A percentile compares a stretch with the other conserved stretches of the same genome.
Conservation (phyloP, 2,113 vertebrate genomes). For the Brachirus orientalis region DNA sequence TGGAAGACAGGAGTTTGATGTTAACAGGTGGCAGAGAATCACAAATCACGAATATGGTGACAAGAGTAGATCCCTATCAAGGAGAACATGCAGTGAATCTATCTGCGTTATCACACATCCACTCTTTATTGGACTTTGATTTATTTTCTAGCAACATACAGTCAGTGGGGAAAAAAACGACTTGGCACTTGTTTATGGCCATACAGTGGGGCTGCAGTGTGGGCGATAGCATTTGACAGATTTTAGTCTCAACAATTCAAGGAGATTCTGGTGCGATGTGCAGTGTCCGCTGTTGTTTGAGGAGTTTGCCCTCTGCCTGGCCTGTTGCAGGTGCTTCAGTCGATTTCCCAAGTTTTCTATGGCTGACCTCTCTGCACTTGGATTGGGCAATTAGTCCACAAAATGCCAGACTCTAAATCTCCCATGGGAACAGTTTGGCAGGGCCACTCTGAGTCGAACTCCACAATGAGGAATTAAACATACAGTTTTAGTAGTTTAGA, state of each 20-base stretch:
- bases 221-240: slow-evolving; percentile 25
- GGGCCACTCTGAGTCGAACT: slow-evolving; percentile 68
- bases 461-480: slow-evolving; percentile 73
- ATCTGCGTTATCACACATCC: slow-evolving; percentile 48
- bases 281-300: slow-evolving; percentile 36
- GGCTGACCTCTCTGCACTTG: slow-evolving; percentile 71
- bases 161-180: slow-evolving; percentile 23
- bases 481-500: slow-evolving; percentile 10
- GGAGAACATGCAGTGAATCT: slow-evolving; percentile 26
- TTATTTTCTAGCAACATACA: slow-evolving; percentile 46
- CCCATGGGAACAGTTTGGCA: slow-evolving; percentile 63
- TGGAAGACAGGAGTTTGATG: slow-evolving; percentile 31
- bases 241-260: slow-evolving; percentile 47
- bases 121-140: slow-evolving; percentile 61
- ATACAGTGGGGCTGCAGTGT: slow-evolving; percentile 30
- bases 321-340: slow-evolving; percentile 47
- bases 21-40: slow-evolving; percentile 35
- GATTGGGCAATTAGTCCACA: slow-evolving; percentile 76
- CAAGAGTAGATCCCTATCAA: slow-evolving; percentile 68
- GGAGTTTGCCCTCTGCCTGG: slow-evolving; percentile 33
- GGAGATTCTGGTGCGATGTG: slow-evolving; percentile 50
- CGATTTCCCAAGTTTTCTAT: slow-evolving; percentile 27
- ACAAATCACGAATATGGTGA: slow-evolving; percentile 62
- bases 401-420: slow-evolving; percentile 81
- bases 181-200: slow-evolving; percentile 51